Evolutionary conservation across 1,140 invertebrate genomes (phyloP), one percentile per base, ranked within the genome.

Genomic region (Orussus abietinus): DNA sequence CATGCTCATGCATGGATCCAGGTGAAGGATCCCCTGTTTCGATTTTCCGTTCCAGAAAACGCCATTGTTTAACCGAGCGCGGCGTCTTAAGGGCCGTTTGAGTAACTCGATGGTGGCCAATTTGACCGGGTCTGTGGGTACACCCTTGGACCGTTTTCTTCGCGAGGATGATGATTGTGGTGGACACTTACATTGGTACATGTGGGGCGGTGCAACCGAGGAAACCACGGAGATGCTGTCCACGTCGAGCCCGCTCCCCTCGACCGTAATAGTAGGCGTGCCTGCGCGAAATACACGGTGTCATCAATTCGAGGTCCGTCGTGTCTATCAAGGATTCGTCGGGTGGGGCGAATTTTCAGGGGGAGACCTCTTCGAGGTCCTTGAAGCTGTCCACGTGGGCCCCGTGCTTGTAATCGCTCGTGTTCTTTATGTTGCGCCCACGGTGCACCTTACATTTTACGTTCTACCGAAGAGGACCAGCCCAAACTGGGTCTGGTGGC

Each of bases 101-200:
- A n/a, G n/a, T n/a, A n/a, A n/a, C n/a, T n/a, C n/a, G n/a, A n/a
- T n/a, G n/a, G n/a, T n/a, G n/a, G n/a, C n/a, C n/a, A n/a, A n/a
- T n/a, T n/a, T n/a, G n/a, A n/a, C n/a, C n/a, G n/a, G n/a, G n/a
- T n/a, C n/a, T n/a, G n/a, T n/a, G n/a, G n/a, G n/a, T n/a, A n/a
- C n/a, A n/a, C n/a, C n/a, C n/a, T n/a, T n/a, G n/a, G n/a, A n/a
- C n/a, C n/a, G n/a, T n/a, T n/a, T n/a, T n/a, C n/a, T n/a, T n/a
- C n/a, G n/a, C n/a, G n/a, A n/a, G n/a, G n/a, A n/a, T n/a, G n/a
- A n/a, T n/a, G n/a, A n/a, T n/a, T n/a, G n/a, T n/a, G n/a, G 12
- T 57, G 62, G 54, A 57, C 61, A 82, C 85, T 85, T 76, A 88
- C 86, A 78, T 78, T 88, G 84, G 68, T 88, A 88, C 65, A 86